Base-by-base conservation (phyloP, 2,797 vertebrate genomes). In the Notolabrus celidotus region DNA sequence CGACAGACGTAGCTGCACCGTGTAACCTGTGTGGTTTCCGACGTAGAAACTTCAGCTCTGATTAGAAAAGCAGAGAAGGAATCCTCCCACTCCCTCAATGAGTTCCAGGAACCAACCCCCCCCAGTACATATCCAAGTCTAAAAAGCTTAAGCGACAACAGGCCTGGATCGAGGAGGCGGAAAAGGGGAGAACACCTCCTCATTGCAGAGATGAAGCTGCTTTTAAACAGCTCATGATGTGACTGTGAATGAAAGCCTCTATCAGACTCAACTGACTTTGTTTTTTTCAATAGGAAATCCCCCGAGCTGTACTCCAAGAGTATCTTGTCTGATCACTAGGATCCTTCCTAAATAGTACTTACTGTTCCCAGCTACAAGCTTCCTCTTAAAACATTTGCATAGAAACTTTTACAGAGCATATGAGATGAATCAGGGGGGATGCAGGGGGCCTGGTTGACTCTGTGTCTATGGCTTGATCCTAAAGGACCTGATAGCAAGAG, bases 21-120 rank as follows among this genome's bases (percentile, higher is more conserved):
- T 45, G 53, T 64, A 86, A 89, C 82, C 84, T 85, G 84, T 36
- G 79, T 79, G 85, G 68, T 81, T 89, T 87, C 71, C 61, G 74
- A 79, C 81, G 75, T 31, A 74, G 73, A 80, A 84, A 86, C 86
- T 50, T 71, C 63, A 80, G 79, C 82, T 86, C 71, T 84, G 88
- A 93, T 94, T 90, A 87, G 83, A 92, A 93, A 94, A 93, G 84
- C 92, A 92, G 89, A 87, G 77, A 50, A 88, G 75, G 84, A 84
- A 89, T 88, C 87, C 85, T 91, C 90, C 91, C 88, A 90, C 91
- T 92, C 68, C 64, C 73, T 79, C 78, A 89, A 83, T 75, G 60
- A 86, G 82, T 85, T 92, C 82, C 87, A 85, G 78, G 64, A 86
- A 86, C 25, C 55, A 31, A 84, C 85, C 90, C 88, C 82, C 89